Evolutionary conservation across 1,140 invertebrate genomes (phyloP).

Genomic region (Drosophila murphyi): DNA sequence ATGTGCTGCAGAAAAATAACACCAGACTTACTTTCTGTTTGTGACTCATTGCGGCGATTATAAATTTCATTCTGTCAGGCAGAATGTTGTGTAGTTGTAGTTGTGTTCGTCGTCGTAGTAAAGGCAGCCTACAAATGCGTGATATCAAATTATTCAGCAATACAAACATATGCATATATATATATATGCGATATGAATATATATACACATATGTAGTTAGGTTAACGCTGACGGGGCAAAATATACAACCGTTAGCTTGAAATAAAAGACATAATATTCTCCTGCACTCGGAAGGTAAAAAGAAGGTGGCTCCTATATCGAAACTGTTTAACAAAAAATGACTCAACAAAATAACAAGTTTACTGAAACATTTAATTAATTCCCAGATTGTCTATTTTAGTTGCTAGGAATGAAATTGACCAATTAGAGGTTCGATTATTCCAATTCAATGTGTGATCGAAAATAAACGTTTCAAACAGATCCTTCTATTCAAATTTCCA

Average conservation of each 20-base stretch:
- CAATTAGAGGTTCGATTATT: neutral
- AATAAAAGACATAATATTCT: neutral
- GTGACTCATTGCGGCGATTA: slow-evolving; percentile 43
- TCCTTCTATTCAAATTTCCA: neutral
- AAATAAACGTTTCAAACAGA: neutral
- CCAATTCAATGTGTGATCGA: neutral
- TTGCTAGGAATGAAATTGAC: neutral
- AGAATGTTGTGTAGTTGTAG: neutral
- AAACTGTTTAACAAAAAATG: too few relatives aligned
- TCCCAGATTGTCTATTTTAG: neutral
- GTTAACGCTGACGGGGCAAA: neutral
- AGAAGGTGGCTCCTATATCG: too few relatives aligned
- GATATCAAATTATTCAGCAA: slow-evolving; percentile 38
- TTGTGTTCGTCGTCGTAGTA: neutral
- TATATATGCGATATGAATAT: neutral
- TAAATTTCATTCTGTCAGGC: slow-evolving; percentile 27
- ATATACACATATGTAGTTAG: neutral
- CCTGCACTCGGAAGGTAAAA: too few relatives aligned
- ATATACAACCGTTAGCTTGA: neutral
- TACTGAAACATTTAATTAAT: too few relatives aligned
- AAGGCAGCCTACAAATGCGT: slow-evolving; percentile 25
- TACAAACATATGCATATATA: neutral
- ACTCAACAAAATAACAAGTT: too few relatives aligned
- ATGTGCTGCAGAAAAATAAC: slow-evolving; percentile 2
- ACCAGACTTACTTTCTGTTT: slow-evolving; percentile 11